These are phyloP conservation scores for Stigmatopora nigra DNA, from an alignment of 2,113 vertebrate species.

Conservation along the genomic window DNA sequence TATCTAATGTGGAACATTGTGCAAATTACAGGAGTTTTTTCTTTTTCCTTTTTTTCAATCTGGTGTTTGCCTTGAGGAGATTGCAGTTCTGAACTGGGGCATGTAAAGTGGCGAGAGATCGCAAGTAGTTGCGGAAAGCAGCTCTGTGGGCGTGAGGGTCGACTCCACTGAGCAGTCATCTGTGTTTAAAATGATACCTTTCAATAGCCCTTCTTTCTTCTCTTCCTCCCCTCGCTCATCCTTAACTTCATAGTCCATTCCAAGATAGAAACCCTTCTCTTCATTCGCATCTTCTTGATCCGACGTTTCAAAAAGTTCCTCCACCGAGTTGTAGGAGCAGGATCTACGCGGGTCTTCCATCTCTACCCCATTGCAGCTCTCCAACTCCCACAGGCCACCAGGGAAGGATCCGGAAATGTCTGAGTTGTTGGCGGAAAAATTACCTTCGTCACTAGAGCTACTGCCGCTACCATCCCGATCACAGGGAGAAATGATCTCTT, in stretches of 20 bases:
- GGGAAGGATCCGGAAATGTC: constrained; percentile 59
- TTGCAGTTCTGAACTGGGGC: constrained; percentile 79
- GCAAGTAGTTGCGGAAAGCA: constrained; percentile 22
- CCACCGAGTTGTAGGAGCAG: constrained; percentile 72
- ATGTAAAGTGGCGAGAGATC: constrained; percentile 71
- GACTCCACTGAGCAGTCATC: constrained; percentile 47
- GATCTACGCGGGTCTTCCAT: constrained; percentile 52
- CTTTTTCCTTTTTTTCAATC: constrained; percentile 42
- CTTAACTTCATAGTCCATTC: constrained; percentile 53
- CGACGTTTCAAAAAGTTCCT: constrained; percentile 77
- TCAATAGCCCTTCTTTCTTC: constrained; percentile 43
- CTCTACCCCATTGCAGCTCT: constrained; percentile 43
- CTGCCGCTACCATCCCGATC: constrained; percentile 44
- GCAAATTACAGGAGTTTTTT: constrained; percentile 9
- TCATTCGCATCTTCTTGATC: constrained; percentile 61
- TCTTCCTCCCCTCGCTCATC: constrained; percentile 50
- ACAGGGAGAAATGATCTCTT: constrained; percentile 27
- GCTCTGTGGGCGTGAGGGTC: constrained; percentile 37
- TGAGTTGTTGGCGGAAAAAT: constrained; percentile 63
- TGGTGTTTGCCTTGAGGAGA: constrained; percentile 48
- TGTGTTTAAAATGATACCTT: constrained; percentile 26
- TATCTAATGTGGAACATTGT: constrained; percentile 4
- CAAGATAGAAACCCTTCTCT: constrained; percentile 72
- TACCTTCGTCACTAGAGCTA: constrained; percentile 64
- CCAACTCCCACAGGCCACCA: constrained; percentile 70